These are phyloP conservation scores for Pegoplata infirma DNA, from an alignment of 2,888 invertebrate species.

Conservation along the genomic window DNA sequence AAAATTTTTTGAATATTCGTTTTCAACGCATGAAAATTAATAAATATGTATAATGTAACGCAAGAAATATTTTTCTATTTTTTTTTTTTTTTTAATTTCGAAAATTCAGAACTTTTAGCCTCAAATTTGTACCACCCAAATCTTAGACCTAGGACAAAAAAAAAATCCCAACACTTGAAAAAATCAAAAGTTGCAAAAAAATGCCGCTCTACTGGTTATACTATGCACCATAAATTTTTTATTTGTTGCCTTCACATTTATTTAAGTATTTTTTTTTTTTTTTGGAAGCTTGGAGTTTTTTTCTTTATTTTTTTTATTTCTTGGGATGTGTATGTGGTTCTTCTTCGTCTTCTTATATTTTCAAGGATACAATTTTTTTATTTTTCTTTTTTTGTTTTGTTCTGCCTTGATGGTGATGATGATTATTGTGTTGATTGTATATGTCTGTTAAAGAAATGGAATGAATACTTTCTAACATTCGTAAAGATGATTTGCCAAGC, in stretches of 20 bases:
- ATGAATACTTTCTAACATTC: too few species aligned
- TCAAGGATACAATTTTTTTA: conserved; percentile 11
- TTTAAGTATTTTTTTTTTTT: not conserved
- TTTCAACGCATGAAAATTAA: too few species aligned
- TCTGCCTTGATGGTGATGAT: conserved; percentile 10
- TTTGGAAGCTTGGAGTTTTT: not conserved
- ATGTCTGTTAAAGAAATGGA: conserved; percentile 23
- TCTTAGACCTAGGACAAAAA: too few species aligned
- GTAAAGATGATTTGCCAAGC: conserved; percentile 55
- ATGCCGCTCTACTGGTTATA: too few species aligned
- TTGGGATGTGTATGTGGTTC: not conserved
- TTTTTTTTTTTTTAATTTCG: too few species aligned
- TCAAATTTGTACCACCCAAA: too few species aligned
- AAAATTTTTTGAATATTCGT: too few species aligned
- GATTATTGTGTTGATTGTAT: conserved; percentile 48
- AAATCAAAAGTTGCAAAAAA: too few species aligned
- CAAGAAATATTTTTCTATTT: too few species aligned
- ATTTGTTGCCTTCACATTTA: not conserved
- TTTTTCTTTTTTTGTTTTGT: not conserved
- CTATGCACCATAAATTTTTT: not conserved
- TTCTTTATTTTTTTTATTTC: conserved; percentile 1
- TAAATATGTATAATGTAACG: too few species aligned
- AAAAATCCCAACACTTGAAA: too few species aligned
- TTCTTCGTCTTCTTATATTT: not conserved
- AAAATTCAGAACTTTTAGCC: too few species aligned